phyloP scores from a whole-genome alignment of 2,113 vertebrate species.

The Desmodus rotundus region DNA sequence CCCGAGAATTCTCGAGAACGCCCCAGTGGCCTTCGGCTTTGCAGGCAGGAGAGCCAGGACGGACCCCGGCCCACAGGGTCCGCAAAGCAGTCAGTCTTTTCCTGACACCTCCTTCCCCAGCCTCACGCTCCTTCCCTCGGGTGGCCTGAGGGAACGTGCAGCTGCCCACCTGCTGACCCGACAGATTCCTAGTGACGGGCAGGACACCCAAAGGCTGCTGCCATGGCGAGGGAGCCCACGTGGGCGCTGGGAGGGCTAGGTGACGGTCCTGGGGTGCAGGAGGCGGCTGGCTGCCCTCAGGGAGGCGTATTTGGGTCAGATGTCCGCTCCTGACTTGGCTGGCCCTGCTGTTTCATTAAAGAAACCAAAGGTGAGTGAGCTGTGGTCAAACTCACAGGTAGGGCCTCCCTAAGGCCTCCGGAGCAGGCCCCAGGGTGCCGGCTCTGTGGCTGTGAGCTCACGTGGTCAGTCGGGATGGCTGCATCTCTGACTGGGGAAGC shows the following conservation, averaged over 20 bases:
- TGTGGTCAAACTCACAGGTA: accelerated
- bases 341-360: accelerated
- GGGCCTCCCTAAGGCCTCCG: background rate
- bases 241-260: no score
- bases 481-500: background rate
- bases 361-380: background rate
- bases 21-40: background rate
- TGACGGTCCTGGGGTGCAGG: background rate
- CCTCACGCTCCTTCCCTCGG: no score
- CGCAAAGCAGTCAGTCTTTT: background rate
- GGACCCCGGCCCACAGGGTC: accelerated
- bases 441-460: accelerated
- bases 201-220: background rate
- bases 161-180: background rate
- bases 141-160: accelerated
- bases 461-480: accelerated
- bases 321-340: background rate
- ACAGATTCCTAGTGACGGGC: background rate
- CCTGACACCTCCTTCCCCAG: background rate
- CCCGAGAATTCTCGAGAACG: background rate
- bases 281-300: background rate
- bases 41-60: background rate
- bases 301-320: background rate
- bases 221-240: accelerated
- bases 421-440: accelerated